Evolutionary conservation across 2,888 invertebrate species (phyloP).

Genomic region (Trachelus troglodyta): DNA sequence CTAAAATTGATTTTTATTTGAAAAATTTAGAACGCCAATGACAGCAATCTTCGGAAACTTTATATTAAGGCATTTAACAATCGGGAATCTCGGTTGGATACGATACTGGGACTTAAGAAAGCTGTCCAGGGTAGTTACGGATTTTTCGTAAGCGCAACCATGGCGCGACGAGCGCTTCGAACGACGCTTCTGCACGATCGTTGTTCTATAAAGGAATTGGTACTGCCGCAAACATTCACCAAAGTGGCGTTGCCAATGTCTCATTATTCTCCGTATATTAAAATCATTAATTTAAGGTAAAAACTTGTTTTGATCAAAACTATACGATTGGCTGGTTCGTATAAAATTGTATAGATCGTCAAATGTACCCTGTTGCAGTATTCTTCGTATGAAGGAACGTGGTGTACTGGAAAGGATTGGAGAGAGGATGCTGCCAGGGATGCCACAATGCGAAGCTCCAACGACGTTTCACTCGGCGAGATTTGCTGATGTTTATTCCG

Average conservation of each 20-base stretch:
- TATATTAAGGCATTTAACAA: slow-evolving; percentile 65
- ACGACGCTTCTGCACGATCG: slow-evolving; percentile 62
- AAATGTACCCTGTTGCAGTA: slow-evolving; percentile 43
- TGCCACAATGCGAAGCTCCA: slow-evolving; percentile 70
- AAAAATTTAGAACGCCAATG: slow-evolving; percentile 68
- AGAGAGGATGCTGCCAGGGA: slow-evolving; percentile 63
- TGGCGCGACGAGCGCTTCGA: slow-evolving; percentile 69
- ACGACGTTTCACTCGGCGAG: slow-evolving; percentile 72
- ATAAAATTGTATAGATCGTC: not conserved
- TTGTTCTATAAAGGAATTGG: slow-evolving; percentile 71
- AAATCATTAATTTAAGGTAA: slow-evolving; percentile 71
- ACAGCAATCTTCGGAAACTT: slow-evolving; percentile 69
- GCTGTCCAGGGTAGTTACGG: slow-evolving; percentile 71
- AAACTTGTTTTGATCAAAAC: not conserved
- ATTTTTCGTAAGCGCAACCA: slow-evolving; percentile 73
- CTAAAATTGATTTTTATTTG: not conserved
- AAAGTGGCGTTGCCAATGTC: slow-evolving; percentile 72
- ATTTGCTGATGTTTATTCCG: slow-evolving; percentile 72
- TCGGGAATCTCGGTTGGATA: slow-evolving; percentile 53
- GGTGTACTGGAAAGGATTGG: slow-evolving; percentile 59
- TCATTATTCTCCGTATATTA: slow-evolving; percentile 70
- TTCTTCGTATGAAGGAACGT: slow-evolving; percentile 62
- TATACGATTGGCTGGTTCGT: not conserved
- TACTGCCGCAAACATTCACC: slow-evolving; percentile 70
- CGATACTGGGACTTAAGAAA: slow-evolving; percentile 67